Evolutionary conservation across 2,113 vertebrate genomes (phyloP).

Genomic region (Triplophysa rosa): DNA sequence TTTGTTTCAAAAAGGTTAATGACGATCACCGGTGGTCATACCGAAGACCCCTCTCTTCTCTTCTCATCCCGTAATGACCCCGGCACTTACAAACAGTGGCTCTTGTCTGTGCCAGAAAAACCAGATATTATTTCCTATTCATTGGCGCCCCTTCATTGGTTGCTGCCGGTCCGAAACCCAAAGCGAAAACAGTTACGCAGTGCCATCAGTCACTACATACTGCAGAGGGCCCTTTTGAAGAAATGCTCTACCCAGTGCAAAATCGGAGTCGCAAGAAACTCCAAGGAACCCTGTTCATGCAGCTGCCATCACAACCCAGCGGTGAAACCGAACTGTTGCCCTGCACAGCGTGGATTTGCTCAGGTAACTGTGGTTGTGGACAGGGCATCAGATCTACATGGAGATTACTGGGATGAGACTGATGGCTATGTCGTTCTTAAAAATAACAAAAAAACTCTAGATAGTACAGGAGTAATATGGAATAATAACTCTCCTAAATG

Average conservation of each 20-base stretch:
- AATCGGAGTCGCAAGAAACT: constrained; percentile 36
- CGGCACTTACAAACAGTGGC: constrained; percentile 61
- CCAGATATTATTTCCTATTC: constrained; percentile 65
- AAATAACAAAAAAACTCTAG: not conserved
- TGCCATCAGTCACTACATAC: constrained; percentile 67
- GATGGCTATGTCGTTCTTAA: constrained; percentile 45
- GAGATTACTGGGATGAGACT: constrained; percentile 44
- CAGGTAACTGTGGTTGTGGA: constrained; percentile 55
- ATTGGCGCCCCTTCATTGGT: constrained; percentile 64
- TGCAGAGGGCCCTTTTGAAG: constrained; percentile 51
- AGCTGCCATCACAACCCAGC: constrained; percentile 43
- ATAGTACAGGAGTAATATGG: not conserved
- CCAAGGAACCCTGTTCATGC: constrained; percentile 60
- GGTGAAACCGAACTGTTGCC: constrained; percentile 66
- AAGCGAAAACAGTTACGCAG: constrained; percentile 49
- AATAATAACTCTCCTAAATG: not conserved
- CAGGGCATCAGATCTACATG: constrained; percentile 55
- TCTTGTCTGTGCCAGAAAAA: constrained; percentile 47
- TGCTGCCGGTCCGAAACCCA: constrained; percentile 44
- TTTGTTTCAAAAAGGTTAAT: constrained; percentile 31
- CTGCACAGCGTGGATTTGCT: constrained; percentile 60
- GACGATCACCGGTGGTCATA: constrained; percentile 57
- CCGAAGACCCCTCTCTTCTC: constrained; percentile 56
- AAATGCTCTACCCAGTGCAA: constrained; percentile 64
- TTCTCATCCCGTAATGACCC: constrained; percentile 54